These are phyloP conservation scores for Pentalonia nigronervosa DNA, from an alignment of 1,140 invertebrate species.

Conservation along the genomic window DNA sequence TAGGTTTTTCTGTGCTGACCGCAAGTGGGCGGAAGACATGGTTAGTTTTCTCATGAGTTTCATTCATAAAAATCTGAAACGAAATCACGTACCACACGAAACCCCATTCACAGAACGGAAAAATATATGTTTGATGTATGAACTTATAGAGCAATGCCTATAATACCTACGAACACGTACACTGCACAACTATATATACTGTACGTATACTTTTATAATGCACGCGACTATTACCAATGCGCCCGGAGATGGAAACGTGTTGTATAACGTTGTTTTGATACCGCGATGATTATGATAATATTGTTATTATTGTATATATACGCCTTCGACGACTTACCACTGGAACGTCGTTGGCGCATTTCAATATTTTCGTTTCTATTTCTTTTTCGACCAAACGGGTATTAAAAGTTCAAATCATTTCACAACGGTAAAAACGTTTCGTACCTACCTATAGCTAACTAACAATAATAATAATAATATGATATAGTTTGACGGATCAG, in stretches of 20 bases:
- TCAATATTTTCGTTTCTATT: slow-evolving; percentile 12
- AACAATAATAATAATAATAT: not conserved
- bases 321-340: not conserved
- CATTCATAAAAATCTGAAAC: slow-evolving; percentile 35
- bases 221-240: not conserved
- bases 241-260: not conserved
- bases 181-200: not conserved
- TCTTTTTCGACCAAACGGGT: not conserved
- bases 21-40: slow-evolving; percentile 38
- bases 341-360: not conserved
- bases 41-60: slow-evolving; percentile 39
- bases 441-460: not conserved
- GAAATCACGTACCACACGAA: slow-evolving; percentile 20
- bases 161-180: not conserved
- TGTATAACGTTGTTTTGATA: slow-evolving; percentile 30
- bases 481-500: not conserved
- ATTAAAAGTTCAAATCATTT: not conserved
- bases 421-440: slow-evolving; percentile 2
- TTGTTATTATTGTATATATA: not conserved
- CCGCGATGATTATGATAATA: slow-evolving; percentile 5
- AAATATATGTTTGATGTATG: not conserved
- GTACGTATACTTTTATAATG: not conserved
- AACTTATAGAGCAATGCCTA: not conserved
- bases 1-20: slow-evolving; percentile 36
- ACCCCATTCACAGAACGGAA: slow-evolving; percentile 25